These are phyloP conservation scores for Dissostichus mawsoni DNA, from an alignment of 2,113 vertebrate genomes.

Conservation along the genomic window DNA sequence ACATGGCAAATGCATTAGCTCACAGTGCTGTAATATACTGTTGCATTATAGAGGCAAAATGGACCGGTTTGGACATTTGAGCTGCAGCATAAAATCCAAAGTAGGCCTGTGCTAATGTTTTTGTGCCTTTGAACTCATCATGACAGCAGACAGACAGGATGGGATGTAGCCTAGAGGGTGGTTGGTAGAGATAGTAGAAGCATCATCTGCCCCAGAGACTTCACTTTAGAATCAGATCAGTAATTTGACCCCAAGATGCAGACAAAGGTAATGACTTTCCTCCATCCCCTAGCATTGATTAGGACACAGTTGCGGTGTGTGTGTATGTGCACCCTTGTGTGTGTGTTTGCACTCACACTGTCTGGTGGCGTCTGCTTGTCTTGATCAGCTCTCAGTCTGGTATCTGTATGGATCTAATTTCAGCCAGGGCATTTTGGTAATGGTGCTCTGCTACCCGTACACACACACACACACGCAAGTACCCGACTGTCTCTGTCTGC, in stretches of 20 bases:
- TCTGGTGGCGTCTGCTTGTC: constrained; percentile 86
- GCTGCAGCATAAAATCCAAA: constrained; percentile 17
- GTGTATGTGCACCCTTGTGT: constrained; percentile 39
- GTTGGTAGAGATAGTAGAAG: constrained; percentile 66
- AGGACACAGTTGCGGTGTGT: constrained; percentile 65
- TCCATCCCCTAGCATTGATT: constrained; percentile 84
- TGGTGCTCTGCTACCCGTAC: constrained; percentile 59
- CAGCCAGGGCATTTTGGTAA: constrained; percentile 84
- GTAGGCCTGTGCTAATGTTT: constrained; percentile 15
- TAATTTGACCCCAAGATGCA: constrained; percentile 84
- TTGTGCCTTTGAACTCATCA: constrained; percentile 45
- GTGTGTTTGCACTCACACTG: constrained; percentile 62
- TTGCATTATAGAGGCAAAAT: constrained; percentile 1
- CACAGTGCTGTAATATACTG: not conserved
- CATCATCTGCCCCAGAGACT: constrained; percentile 64
- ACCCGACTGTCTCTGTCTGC: constrained; percentile 39
- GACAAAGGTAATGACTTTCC: constrained; percentile 85
- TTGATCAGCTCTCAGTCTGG: constrained; percentile 86
- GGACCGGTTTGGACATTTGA: constrained; percentile 36
- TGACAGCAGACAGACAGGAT: constrained; percentile 61
- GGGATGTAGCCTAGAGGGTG: constrained; percentile 64
- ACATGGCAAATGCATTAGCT: constrained; percentile 33
- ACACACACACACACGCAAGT: not conserved
- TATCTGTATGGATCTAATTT: constrained; percentile 85
- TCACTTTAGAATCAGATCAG: constrained; percentile 79